A percentile compares a stretch with the other conserved stretches of the same genome.
Conservation (phyloP, 2,113 vertebrate genomes). For the Terrapene triunguis region DNA sequence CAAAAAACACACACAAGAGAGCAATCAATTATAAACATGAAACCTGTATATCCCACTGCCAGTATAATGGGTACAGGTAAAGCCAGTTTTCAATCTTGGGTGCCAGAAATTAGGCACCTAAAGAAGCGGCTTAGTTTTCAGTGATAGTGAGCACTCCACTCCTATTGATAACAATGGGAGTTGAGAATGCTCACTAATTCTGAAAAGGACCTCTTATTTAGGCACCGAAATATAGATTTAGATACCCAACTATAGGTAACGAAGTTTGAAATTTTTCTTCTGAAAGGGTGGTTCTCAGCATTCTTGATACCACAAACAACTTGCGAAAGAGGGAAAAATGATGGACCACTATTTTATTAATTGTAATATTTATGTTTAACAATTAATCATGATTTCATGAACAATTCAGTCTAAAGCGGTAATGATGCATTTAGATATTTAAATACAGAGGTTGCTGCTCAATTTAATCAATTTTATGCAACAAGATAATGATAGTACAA, state of each 20-base stretch:
- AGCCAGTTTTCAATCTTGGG: accelerated
- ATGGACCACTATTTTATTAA: not conserved
- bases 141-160: not conserved
- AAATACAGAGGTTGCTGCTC: not conserved
- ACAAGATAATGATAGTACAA: not conserved
- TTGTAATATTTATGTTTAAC: not conserved
- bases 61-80: not conserved
- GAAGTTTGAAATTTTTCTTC: not conserved
- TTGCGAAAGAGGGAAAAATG: not conserved
- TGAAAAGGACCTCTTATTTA: not conserved
- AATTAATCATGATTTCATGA: not conserved
- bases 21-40: not conserved
- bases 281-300: not conserved
- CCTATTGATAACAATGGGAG: not conserved
- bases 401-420: not conserved
- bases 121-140: not conserved
- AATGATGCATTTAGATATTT: not conserved
- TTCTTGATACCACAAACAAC: not conserved
- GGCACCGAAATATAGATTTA: not conserved
- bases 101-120: not conserved
- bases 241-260: not conserved
- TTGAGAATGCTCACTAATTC: not conserved
- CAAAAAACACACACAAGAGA: constrained; percentile 2
- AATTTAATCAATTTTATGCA: not conserved
- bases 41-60: not conserved